phyloP scores from a whole-genome alignment of 92 coral and sea anemone species.

The Pocillopora grandis region DNA sequence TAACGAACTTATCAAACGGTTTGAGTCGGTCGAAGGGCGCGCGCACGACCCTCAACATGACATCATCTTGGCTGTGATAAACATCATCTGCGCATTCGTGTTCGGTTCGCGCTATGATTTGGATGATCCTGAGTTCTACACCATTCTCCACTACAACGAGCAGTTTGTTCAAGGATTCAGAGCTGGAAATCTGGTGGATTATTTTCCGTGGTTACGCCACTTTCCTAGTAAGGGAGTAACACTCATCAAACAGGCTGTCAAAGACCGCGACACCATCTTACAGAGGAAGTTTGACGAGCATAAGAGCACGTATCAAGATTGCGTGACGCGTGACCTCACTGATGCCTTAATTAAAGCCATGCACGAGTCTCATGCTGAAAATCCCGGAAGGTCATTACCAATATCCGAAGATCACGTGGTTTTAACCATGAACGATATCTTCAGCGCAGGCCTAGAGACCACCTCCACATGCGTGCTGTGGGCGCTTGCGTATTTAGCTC shows the following conservation, averaged over 20 bases:
- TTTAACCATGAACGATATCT: slow-evolving; percentile 82
- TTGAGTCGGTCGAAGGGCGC: slow-evolving; percentile 65
- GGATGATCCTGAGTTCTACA: slow-evolving; percentile 83
- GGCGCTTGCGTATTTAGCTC: slow-evolving; percentile 86
- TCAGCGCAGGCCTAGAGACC: slow-evolving; percentile 95
- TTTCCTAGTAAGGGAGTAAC: slow-evolving; percentile 81
- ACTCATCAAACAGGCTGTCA: slow-evolving; percentile 76
- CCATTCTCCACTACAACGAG: slow-evolving; percentile 71
- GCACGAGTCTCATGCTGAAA: slow-evolving; percentile 51
- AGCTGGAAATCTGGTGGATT: slow-evolving; percentile 91
- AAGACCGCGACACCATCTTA: slow-evolving; percentile 76
- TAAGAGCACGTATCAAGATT: slow-evolving; percentile 74
- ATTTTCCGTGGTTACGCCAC: slow-evolving; percentile 88
- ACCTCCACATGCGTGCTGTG: slow-evolving; percentile 88
- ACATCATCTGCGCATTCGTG: slow-evolving; percentile 88
- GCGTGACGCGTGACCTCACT: slow-evolving; percentile 91
- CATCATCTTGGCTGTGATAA: slow-evolving; percentile 79
- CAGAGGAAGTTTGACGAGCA: slow-evolving; percentile 89
- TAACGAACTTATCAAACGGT: slow-evolving; percentile 75
- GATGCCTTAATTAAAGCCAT: slow-evolving; percentile 88
- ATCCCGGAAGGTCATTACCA: slow-evolving; percentile 40
- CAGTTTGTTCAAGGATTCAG: slow-evolving; percentile 89
- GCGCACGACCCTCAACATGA: slow-evolving; percentile 77
- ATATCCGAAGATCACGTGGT: slow-evolving; percentile 88
- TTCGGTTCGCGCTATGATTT: slow-evolving; percentile 88